Evolutionary conservation across 2,797 vertebrate genomes (phyloP), one percentile per base, ranked within the genome.

Genomic region (Urocyon cinereoargenteus): DNA sequence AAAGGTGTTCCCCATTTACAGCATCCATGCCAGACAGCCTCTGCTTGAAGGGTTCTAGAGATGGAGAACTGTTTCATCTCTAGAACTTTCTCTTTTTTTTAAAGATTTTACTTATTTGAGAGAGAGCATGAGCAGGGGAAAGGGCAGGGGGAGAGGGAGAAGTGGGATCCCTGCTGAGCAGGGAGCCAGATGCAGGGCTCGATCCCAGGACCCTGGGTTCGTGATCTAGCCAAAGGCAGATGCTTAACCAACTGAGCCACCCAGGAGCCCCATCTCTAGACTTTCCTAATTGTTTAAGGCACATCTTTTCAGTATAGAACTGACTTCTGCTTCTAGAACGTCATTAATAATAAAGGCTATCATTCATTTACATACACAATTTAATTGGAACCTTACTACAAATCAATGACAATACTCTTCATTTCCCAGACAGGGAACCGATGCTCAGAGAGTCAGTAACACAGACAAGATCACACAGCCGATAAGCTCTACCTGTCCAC

Each of bases 401-500:
- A 36, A 7, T 45, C 73, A 21, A 8, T 15, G 61, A 51, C 13
- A 2, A 78, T 2, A 45, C 22, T 61, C 26, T 31, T 73, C 68
- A 22, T n/a, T 86, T 91, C 59, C 62, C 81, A 97, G 40, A 24
- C 24, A 31, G 26, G 53, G 14, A 87, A 75, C 66, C 1, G 8
- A 83, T 51, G 57, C 51, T 64, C 45, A 21, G 81, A 28, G 61
- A 45, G 73, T 61, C 6, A 36, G 34, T n/a, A 73, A 68, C 61
- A 72, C 1, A 2, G 70, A 49, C 18, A 34, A 85, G 45, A 51
- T 62, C 11, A 1, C 66, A 53, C 40, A 78, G 22, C 24, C 10
- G 19, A 0, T 1, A 49, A 13, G 16, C n/a, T 66, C 73, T 6
- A 1, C 13, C n/a, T 40, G 19, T 77, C 75, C 21, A 7, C 0